phyloP scores from a whole-genome alignment of 2,888 invertebrate genomes.

The Perizoma affinitatum region DNA sequence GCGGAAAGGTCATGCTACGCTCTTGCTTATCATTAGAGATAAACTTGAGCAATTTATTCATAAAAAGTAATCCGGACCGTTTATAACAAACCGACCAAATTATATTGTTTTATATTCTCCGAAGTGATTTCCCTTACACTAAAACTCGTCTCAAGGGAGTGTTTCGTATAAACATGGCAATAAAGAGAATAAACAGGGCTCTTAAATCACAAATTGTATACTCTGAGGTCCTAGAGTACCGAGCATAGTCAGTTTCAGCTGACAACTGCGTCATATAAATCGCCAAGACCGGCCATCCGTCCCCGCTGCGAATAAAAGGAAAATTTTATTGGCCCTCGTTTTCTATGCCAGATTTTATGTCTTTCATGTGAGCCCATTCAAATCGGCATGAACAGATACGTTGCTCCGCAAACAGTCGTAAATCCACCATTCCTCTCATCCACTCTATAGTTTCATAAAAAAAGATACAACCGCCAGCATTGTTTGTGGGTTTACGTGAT shows the following conservation, averaged over 20 bases:
- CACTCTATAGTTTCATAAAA: constrained; percentile 59
- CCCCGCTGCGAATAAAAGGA: constrained; percentile 57
- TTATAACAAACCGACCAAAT: constrained; percentile 31
- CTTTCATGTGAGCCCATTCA: constrained; percentile 50
- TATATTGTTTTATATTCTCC: background rate
- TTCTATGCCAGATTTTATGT: constrained; percentile 63
- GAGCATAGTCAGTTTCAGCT: constrained; percentile 44
- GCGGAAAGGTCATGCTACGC: constrained; percentile 21
- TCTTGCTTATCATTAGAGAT: background rate
- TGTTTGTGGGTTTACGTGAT: constrained; percentile 60
- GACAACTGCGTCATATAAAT: constrained; percentile 49
- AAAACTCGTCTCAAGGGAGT: constrained; percentile 34
- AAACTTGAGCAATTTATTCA: constrained; percentile 8
- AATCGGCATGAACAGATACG: constrained; percentile 62
- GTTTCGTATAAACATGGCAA: constrained; percentile 35
- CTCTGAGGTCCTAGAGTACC: constrained; percentile 19
- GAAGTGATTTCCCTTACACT: constrained; percentile 36
- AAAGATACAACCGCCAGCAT: constrained; percentile 47
- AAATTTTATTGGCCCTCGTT: constrained; percentile 58
- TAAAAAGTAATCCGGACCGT: constrained; percentile 20
- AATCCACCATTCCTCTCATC: constrained; percentile 67
- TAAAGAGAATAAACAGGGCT: constrained; percentile 39
- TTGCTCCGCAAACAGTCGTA: constrained; percentile 69
- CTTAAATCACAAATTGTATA: constrained; percentile 38
- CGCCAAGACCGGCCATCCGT: constrained; percentile 47